These are phyloP conservation scores for Promerops cafer DNA, from an alignment of 2,113 vertebrate genomes.

Conservation along the genomic window DNA sequence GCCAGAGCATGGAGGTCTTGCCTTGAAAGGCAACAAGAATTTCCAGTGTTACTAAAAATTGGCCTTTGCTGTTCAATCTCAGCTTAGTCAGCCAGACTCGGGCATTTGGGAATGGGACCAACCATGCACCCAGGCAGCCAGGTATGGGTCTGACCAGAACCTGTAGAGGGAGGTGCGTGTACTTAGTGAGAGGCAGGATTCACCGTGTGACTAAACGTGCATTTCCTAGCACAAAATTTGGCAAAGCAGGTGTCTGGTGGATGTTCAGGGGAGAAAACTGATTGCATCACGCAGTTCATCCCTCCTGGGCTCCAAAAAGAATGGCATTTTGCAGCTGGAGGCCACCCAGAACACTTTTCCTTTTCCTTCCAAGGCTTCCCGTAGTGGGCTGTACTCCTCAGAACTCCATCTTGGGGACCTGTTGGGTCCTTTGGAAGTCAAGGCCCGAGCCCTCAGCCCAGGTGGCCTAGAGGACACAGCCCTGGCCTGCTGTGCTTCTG, in stretches of 20 bases:
- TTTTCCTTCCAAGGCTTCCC: background rate
- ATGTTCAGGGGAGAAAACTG: background rate
- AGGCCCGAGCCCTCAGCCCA: background rate
- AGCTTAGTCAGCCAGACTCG: background rate
- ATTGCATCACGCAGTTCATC: background rate
- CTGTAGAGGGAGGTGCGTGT: background rate
- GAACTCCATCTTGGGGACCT: background rate
- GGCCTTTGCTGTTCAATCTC: background rate
- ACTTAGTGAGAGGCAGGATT: background rate
- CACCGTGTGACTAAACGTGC: accelerated
- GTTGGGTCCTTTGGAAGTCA: background rate
- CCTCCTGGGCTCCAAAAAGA: background rate
- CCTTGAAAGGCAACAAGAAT: background rate
- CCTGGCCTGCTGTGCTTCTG: background rate
- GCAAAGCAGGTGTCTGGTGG: background rate
- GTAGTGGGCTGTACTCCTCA: background rate
- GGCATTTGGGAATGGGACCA: background rate
- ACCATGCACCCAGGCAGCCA: background rate
- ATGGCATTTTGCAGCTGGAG: background rate
- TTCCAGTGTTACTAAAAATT: background rate
- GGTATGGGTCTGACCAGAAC: background rate
- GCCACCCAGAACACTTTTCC: background rate
- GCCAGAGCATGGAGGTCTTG: background rate
- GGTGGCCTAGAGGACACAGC: background rate
- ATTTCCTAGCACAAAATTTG: background rate